Conservation (phyloP, 2,113 vertebrate genomes). For the Phycodurus eques region DNA sequence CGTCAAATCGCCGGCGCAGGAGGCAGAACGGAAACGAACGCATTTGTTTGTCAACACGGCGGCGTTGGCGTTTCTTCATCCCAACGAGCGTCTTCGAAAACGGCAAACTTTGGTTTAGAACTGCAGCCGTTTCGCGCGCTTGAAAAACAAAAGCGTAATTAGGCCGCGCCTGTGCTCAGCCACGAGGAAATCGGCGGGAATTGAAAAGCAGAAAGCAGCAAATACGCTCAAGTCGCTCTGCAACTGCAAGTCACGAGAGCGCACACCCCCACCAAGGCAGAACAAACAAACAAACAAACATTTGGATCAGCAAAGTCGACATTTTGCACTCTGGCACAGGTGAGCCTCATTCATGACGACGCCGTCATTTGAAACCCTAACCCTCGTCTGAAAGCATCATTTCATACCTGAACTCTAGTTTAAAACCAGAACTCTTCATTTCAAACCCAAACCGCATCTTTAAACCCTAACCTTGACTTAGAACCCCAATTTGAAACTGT, state of each 20-base stretch:
- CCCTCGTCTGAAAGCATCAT: too few species aligned
- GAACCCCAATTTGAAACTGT: too few species aligned
- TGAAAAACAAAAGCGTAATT: constrained; percentile 35
- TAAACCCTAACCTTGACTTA: too few species aligned
- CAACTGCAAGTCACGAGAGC: background rate
- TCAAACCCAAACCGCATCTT: too few species aligned
- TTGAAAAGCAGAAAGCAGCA: background rate
- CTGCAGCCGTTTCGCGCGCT: constrained; percentile 39
- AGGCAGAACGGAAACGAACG: constrained; percentile 15
- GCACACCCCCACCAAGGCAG: background rate
- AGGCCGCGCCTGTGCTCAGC: constrained; percentile 11
- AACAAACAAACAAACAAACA: background rate
- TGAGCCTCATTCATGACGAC: too few species aligned
- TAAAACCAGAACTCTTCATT: too few species aligned
- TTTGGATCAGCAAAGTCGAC: background rate
- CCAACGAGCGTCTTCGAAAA: background rate
- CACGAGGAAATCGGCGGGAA: constrained; percentile 13
- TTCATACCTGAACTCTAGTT: too few species aligned
- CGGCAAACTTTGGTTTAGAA: constrained; percentile 34
- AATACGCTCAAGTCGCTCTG: background rate
- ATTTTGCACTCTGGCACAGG: too few species aligned
- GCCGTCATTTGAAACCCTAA: too few species aligned
- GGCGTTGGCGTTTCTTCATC: background rate
- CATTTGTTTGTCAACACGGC: constrained; percentile 39
- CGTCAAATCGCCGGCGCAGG: background rate